These are phyloP conservation scores for Drosophila phalerata DNA, from an alignment of 2,888 invertebrate species.

Conservation along the genomic window DNA sequence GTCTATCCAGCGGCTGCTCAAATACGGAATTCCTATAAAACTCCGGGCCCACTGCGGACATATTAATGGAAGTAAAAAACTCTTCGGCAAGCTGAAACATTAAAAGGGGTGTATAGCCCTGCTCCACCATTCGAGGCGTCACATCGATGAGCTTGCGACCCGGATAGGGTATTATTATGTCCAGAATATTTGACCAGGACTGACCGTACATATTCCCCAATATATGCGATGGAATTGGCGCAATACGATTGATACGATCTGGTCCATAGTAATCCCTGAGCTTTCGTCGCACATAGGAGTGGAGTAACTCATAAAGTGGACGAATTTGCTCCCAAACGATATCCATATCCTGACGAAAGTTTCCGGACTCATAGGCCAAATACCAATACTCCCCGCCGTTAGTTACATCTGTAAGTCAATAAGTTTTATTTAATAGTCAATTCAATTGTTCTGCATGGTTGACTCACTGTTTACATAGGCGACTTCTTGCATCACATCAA, in stretches of 20 bases:
- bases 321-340: slow-evolving; percentile 93
- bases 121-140: slow-evolving; percentile 92
- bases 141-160: slow-evolving; percentile 94
- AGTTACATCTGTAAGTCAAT: slow-evolving; percentile 89
- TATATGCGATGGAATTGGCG: slow-evolving; percentile 94
- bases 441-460: not conserved
- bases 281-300: slow-evolving; percentile 94
- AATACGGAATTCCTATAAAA: slow-evolving; percentile 96
- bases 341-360: slow-evolving; percentile 92
- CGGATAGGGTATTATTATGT: slow-evolving; percentile 93
- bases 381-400: slow-evolving; percentile 96
- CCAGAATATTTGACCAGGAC: slow-evolving; percentile 93
- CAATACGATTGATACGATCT: slow-evolving; percentile 91
- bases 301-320: slow-evolving; percentile 94
- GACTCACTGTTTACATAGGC: slow-evolving; percentile 92
- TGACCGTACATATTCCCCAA: slow-evolving; percentile 97
- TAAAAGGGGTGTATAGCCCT: slow-evolving; percentile 93
- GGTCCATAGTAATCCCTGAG: slow-evolving; percentile 94
- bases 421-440: slow-evolving; percentile 24
- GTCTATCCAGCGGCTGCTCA: slow-evolving; percentile 91
- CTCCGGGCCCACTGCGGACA: slow-evolving; percentile 93
- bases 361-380: slow-evolving; percentile 92
- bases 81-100: slow-evolving; percentile 96
- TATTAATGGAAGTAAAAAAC: slow-evolving; percentile 95
- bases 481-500: slow-evolving; percentile 92